phyloP scores from a whole-genome alignment of 2,113 vertebrate species.

The Melanocharis versteri region DNA sequence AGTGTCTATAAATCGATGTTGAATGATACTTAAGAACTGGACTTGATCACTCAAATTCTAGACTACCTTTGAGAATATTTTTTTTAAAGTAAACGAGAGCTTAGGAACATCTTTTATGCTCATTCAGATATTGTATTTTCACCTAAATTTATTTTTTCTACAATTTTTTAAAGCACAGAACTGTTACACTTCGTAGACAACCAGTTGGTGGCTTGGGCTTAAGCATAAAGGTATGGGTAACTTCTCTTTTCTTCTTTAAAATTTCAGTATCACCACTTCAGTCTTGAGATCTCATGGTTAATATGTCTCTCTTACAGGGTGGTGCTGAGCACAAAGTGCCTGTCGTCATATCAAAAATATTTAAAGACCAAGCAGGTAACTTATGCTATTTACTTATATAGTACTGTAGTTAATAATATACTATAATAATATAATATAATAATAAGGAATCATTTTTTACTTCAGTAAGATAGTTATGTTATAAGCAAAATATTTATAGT shows the following conservation, averaged over 20 bases:
- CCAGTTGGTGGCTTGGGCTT: conserved; percentile 88
- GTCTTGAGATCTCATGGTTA: neutral
- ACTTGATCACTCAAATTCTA: neutral
- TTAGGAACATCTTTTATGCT: neutral
- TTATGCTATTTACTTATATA: neutral
- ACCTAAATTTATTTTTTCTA: conserved; percentile 73
- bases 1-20: neutral
- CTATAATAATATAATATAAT: neutral
- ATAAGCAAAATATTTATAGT: neutral
- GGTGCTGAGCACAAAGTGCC: conserved; percentile 92
- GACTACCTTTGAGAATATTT: neutral
- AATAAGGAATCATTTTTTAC: neutral
- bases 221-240: conserved; percentile 89
- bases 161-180: conserved; percentile 97
- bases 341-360: conserved; percentile 94
- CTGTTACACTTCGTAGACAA: conserved; percentile 91
- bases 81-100: neutral
- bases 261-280: neutral
- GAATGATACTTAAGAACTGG: neutral
- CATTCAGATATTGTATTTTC: conserved; percentile 45
- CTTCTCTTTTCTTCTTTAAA: neutral
- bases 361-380: conserved; percentile 94
- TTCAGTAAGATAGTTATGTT: neutral
- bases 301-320: conserved; percentile 77
- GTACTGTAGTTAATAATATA: neutral